phyloP scores from a whole-genome alignment of 2,888 invertebrate species.

The Archips crataeganus region DNA sequence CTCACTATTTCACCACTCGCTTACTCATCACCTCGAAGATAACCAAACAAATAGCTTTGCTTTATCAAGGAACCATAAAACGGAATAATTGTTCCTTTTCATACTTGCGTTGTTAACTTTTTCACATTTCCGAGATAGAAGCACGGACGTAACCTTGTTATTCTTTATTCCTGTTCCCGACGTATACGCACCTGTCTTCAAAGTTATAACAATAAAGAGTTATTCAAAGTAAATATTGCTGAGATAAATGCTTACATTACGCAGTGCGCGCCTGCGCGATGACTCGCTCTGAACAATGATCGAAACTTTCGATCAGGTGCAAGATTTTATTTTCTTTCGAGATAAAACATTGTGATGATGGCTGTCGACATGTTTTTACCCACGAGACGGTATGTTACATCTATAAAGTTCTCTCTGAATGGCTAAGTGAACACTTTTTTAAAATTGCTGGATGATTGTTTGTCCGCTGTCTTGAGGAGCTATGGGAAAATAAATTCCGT shows the following conservation, averaged over 20 bases:
- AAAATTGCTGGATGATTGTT: background rate
- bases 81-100: slow-evolving; percentile 56
- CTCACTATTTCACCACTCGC: slow-evolving; percentile 27
- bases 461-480: too few relatives aligned
- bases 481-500: too few relatives aligned
- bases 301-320: slow-evolving; percentile 70
- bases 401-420: slow-evolving; percentile 5
- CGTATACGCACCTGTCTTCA: slow-evolving; percentile 62
- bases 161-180: slow-evolving; percentile 56
- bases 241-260: slow-evolving; percentile 59
- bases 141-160: slow-evolving; percentile 55
- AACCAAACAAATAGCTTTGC: slow-evolving; percentile 50
- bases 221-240: slow-evolving; percentile 64
- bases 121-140: slow-evolving; percentile 63
- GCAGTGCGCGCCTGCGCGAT: slow-evolving; percentile 62
- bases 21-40: slow-evolving; percentile 52
- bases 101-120: slow-evolving; percentile 61
- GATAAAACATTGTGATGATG: slow-evolving; percentile 52
- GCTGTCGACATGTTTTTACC: slow-evolving; percentile 45
- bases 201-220: slow-evolving; percentile 65
- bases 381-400: background rate
- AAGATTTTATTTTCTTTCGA: slow-evolving; percentile 62
- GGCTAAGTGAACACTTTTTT: slow-evolving; percentile 1
- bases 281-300: slow-evolving; percentile 74
- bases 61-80: slow-evolving; percentile 52